Conservation (phyloP, 1,140 invertebrate genomes). For the Drosophila willistoni region DNA sequence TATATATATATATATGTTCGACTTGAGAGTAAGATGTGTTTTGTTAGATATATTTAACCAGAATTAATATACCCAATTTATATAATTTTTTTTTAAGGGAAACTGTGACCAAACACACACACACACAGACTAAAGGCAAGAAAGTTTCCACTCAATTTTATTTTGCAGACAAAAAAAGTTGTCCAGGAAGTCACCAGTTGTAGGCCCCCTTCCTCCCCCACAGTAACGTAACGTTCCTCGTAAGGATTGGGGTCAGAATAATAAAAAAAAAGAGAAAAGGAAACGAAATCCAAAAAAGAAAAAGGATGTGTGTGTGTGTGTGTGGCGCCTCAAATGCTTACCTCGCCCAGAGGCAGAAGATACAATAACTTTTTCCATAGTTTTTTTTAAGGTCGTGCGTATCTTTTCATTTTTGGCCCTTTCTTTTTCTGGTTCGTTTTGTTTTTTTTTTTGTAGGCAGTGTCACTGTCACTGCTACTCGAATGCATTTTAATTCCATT, state of each 20-base stretch:
- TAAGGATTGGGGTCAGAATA: constrained; percentile 13
- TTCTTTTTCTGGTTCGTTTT: constrained; percentile 27
- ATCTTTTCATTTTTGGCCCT: constrained; percentile 43
- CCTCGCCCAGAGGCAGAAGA: constrained; percentile 64
- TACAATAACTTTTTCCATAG: constrained; percentile 79
- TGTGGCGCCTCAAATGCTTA: constrained; percentile 49
- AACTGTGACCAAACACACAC: not conserved
- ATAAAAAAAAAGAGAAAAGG: constrained; percentile 45
- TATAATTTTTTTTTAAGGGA: not conserved
- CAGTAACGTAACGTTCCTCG: not conserved
- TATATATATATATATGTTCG: too few species aligned
- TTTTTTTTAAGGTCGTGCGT: constrained; percentile 58
- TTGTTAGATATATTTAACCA: not conserved
- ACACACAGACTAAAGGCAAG: constrained; percentile 1
- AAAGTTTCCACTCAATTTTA: constrained; percentile 10
- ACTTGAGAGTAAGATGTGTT: too few species aligned
- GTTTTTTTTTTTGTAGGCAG: constrained; percentile 34
- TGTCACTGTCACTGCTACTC: constrained; percentile 71
- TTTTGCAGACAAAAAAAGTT: constrained; percentile 10
- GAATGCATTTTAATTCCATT: constrained; percentile 78
- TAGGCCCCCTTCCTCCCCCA: not conserved
- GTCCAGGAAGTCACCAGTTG: constrained; percentile 7
- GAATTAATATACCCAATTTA: not conserved
- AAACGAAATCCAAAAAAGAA: constrained; percentile 41
- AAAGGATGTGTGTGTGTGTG: constrained; percentile 48